Conservation (phyloP, 2,888 invertebrate species). For the Mystacides longicornis region DNA sequence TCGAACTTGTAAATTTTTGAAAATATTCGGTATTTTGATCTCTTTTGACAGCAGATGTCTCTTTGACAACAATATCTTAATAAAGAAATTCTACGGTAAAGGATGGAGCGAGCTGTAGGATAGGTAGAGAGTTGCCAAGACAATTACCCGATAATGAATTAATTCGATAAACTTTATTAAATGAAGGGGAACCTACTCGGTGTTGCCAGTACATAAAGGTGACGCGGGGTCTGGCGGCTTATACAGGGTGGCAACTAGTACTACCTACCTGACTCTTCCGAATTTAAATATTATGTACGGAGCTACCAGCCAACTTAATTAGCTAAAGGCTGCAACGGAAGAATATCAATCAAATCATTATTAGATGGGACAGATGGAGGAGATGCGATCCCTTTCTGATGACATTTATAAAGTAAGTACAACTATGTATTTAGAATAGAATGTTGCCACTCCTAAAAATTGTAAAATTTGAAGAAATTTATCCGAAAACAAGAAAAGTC, state of each 20-base stretch:
- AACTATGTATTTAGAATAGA: too few relatives aligned
- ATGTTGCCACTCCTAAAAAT: neutral
- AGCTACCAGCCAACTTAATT: neutral
- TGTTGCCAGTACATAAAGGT: neutral
- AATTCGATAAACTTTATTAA: slow-evolving; percentile 26
- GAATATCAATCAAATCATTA: neutral
- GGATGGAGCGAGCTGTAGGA: slow-evolving; percentile 4
- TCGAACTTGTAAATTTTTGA: too few relatives aligned
- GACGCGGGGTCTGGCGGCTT: slow-evolving; percentile 15
- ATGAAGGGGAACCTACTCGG: slow-evolving; percentile 16
- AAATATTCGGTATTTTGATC: too few relatives aligned
- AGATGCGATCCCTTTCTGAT: too few relatives aligned
- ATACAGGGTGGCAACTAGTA: neutral
- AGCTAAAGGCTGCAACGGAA: neutral
- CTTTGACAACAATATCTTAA: neutral
- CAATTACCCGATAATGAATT: slow-evolving; percentile 25
- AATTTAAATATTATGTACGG: neutral
- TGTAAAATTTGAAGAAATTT: neutral
- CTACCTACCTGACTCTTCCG: neutral
- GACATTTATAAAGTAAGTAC: too few relatives aligned
- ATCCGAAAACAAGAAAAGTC: slow-evolving; percentile 21
- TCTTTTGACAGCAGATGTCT: slow-evolving; percentile 3
- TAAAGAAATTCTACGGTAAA: neutral
- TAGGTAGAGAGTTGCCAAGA: slow-evolving; percentile 21
- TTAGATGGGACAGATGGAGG: too few relatives aligned